Conservation (phyloP, 2,113 vertebrate genomes). For the Nesospiza acunhae region DNA sequence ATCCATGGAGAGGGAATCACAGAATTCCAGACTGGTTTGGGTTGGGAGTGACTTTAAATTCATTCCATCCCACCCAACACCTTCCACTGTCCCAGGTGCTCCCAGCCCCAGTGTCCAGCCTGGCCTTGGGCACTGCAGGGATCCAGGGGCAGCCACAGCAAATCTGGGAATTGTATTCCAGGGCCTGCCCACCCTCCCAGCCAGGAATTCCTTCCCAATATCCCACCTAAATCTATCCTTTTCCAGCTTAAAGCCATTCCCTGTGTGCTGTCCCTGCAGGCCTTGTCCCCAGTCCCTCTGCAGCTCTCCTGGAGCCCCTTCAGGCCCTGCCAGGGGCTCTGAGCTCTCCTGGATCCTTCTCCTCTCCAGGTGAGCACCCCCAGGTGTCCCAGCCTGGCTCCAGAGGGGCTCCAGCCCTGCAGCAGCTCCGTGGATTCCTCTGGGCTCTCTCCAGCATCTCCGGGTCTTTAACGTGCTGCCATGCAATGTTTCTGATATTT, state of each 20-base stretch:
- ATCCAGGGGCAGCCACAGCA: background rate
- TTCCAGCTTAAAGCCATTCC: background rate
- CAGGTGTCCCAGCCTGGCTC: background rate
- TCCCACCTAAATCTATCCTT: background rate
- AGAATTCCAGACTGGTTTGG: background rate
- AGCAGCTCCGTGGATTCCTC: accelerated
- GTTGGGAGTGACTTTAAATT: background rate
- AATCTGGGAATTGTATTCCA: accelerated
- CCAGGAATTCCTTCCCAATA: background rate
- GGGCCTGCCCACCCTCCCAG: background rate
- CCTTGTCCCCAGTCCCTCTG: background rate
- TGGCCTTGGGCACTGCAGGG: background rate
- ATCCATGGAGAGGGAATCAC: background rate
- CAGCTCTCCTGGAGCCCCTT: background rate
- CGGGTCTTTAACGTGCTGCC: accelerated
- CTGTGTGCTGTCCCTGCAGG: background rate
- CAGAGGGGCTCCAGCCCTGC: background rate
- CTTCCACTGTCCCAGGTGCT: background rate
- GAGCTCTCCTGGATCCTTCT: background rate
- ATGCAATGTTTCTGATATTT: background rate
- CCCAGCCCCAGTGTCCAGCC: background rate
- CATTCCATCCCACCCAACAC: background rate
- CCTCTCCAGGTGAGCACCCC: background rate
- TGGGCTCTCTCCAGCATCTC: background rate
- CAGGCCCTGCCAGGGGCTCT: background rate